These are phyloP conservation scores for Macrotis lagotis DNA, from an alignment of 2,113 vertebrate species.

Conservation along the genomic window DNA sequence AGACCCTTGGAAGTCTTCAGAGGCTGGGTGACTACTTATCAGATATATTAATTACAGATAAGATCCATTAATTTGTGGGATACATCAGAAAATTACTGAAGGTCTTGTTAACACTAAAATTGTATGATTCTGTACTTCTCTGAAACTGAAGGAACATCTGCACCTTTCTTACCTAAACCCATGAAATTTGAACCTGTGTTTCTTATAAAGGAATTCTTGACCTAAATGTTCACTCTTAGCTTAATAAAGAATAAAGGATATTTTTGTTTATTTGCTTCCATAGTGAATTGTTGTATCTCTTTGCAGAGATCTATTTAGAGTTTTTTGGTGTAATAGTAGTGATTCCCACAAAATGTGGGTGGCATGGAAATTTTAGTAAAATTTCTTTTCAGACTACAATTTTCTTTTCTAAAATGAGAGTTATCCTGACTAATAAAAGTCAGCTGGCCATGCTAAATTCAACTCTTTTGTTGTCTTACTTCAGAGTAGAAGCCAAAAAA, in stretches of 20 bases:
- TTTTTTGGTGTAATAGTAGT: neutral
- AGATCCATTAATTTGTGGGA: neutral
- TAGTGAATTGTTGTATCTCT: neutral
- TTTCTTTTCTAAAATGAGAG: neutral
- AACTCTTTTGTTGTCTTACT: neutral
- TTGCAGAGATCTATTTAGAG: neutral
- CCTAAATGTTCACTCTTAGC: neutral
- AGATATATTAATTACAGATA: neutral
- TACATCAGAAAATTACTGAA: neutral
- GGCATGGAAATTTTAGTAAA: neutral
- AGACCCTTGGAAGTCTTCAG: neutral
- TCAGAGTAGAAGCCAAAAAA: neutral
- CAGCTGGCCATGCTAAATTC: neutral
- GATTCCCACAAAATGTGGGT: neutral
- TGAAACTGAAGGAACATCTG: neutral
- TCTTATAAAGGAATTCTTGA: neutral
- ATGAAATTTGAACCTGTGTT: neutral
- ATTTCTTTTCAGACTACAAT: neutral
- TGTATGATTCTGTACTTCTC: neutral
- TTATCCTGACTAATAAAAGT: neutral
- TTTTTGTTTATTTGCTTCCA: neutral
- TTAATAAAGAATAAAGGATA: neutral
- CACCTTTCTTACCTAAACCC: neutral
- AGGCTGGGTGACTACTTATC: neutral
- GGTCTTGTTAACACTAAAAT: neutral